These are phyloP conservation scores for Lordiphosa collinella DNA, from an alignment of 1,140 invertebrate species.

Conservation along the genomic window DNA sequence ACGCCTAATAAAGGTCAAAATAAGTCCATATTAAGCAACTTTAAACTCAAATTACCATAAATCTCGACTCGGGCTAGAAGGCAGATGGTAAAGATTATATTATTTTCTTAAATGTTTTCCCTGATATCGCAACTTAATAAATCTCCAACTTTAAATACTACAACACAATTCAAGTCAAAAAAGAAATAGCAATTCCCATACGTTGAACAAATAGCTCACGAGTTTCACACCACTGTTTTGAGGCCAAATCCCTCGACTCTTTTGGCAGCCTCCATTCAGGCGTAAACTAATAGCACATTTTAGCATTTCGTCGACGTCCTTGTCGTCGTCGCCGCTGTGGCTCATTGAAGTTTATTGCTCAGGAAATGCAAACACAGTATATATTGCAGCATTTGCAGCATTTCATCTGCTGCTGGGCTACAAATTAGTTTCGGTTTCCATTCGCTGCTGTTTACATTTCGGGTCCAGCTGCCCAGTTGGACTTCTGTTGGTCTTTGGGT, in stretches of 20 bases:
- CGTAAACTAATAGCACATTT: conserved; percentile 62
- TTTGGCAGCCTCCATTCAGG: conserved; percentile 15
- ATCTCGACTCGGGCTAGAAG: too few relatives aligned
- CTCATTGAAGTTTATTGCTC: conserved; percentile 70
- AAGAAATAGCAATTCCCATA: too few relatives aligned
- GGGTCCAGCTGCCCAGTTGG: conserved; percentile 24
- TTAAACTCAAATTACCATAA: too few relatives aligned
- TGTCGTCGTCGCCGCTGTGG: conserved; percentile 35
- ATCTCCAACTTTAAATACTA: too few relatives aligned
- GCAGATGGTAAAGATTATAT: too few relatives aligned
- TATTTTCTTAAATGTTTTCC: too few relatives aligned
- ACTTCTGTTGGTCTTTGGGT: conserved; percentile 12
- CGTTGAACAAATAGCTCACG: too few relatives aligned
- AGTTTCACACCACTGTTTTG: not conserved
- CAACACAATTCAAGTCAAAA: too few relatives aligned
- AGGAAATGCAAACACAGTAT: conserved; percentile 65
- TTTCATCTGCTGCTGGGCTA: conserved; percentile 34
- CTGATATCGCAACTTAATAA: too few relatives aligned
- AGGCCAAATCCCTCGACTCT: not conserved
- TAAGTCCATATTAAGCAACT: too few relatives aligned
- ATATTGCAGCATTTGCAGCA: conserved; percentile 56
- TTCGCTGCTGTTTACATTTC: conserved; percentile 47
- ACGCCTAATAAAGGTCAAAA: too few relatives aligned
- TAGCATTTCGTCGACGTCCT: conserved; percentile 48
- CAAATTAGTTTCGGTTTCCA: conserved; percentile 68